These are phyloP conservation scores for Brevimyrus niger DNA, from an alignment of 2,113 vertebrate genomes.

Conservation along the genomic window DNA sequence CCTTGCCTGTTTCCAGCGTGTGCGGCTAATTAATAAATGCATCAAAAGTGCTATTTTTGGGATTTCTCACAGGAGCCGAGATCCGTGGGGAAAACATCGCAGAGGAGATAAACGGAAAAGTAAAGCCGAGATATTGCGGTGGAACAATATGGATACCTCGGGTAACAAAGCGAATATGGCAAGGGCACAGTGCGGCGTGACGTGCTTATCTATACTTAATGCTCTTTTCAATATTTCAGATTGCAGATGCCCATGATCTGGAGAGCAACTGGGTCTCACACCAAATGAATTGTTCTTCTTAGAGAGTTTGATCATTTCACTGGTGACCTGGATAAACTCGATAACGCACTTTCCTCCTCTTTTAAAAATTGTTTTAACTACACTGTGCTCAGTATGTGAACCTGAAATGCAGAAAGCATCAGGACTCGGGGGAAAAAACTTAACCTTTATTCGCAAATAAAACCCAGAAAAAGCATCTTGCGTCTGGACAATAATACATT, in stretches of 20 bases:
- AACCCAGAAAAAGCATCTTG: neutral
- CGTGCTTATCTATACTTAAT: neutral
- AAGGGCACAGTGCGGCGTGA: neutral
- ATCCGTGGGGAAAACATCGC: conserved; percentile 9
- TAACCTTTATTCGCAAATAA: neutral
- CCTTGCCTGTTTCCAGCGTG: neutral
- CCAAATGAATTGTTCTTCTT: neutral
- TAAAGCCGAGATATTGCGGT: conserved; percentile 1
- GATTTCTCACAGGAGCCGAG: neutral
- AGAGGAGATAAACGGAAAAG: neutral
- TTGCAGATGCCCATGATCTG: neutral
- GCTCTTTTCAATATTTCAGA: neutral
- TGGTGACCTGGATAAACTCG: neutral
- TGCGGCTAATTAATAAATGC: neutral
- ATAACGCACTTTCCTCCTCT: neutral
- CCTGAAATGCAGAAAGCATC: neutral
- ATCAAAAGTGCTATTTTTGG: conserved; percentile 1
- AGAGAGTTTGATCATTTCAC: neutral
- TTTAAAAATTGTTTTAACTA: neutral
- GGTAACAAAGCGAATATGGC: neutral
- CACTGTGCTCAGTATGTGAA: neutral
- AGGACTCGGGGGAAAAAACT: neutral
- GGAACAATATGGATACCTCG: neutral
- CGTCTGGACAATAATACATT: neutral
- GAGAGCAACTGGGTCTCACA: neutral